phyloP scores from a whole-genome alignment of 1,140 invertebrate genomes.

The Apis mellifera region Amel_HAv3.1 CM009931.2:22918501-22919000 shows the following conservation, averaged over 20 bases:
- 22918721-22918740: background rate
- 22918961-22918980: background rate
- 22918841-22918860: too few species aligned
- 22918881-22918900: background rate
- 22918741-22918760: background rate
- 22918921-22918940: background rate
- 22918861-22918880: background rate
- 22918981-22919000: background rate
- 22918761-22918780: background rate
- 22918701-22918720: too few species aligned
- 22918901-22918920: constrained; percentile 1
- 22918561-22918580: constrained; percentile 38
- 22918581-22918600: constrained; percentile 67
- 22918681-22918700: background rate
- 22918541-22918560: constrained; percentile 12
- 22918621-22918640: constrained; percentile 68
- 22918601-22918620: constrained; percentile 65
- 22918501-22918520: constrained; percentile 52
- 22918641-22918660: constrained; percentile 56
- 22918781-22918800: too few species aligned
- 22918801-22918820: too few species aligned
- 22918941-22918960: background rate
- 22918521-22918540: background rate
- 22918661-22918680: constrained; percentile 14
- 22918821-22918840: too few species aligned